Evolutionary conservation across 1,140 invertebrate genomes (phyloP), one percentile per base, ranked within the genome.

Genomic region (Rhynchophorus ferrugineus): DNA sequence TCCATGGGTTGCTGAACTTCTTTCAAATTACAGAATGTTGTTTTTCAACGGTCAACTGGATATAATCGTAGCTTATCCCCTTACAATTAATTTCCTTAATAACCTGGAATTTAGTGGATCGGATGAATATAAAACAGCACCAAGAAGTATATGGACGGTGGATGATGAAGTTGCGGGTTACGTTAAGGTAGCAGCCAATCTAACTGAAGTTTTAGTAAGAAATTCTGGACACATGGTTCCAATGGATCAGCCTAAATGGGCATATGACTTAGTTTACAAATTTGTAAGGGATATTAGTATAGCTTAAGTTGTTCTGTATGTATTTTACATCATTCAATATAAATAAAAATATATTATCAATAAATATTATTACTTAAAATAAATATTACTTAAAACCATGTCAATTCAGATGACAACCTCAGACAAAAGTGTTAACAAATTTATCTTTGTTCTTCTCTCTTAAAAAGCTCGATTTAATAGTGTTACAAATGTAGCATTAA

Each of bases 11-110:
- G 72, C 78, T 3, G 80, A 84, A 49, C 68, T 95, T 0, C 79
- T 73, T 58, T 79, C 63, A 38, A 61, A 80, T 55, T 89, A 87
- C 63, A 72, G 73, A 67, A 76, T 85, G 1, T 58, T 87, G 22
- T 75, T 85, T 54, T 91, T 89, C 67, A 90, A 83, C 64, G 89
- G 89, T 5, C 87, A 91, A 66, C 69, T 91, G 44, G 89, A 93
- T 67, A 82, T 92, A 35, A 89, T 91, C 46, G 81, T 89, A 6
- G 83, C 87, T 0, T 88, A 89, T 62, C 82, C 87, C 8, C 70
- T 86, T 6, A 88, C 87, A 0, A 78, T 80, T 57, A 81, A 80
- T 56, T 89, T 83, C 65, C 59, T 91, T 8, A 64, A 67, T 41
- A 73, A 78, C 24, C 62, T 90, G 1, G 62, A 81, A 3, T 90